Evolutionary conservation across 1,140 invertebrate genomes (phyloP), one percentile per base, ranked within the genome.

Genomic region (Bombus soroeensis): DNA sequence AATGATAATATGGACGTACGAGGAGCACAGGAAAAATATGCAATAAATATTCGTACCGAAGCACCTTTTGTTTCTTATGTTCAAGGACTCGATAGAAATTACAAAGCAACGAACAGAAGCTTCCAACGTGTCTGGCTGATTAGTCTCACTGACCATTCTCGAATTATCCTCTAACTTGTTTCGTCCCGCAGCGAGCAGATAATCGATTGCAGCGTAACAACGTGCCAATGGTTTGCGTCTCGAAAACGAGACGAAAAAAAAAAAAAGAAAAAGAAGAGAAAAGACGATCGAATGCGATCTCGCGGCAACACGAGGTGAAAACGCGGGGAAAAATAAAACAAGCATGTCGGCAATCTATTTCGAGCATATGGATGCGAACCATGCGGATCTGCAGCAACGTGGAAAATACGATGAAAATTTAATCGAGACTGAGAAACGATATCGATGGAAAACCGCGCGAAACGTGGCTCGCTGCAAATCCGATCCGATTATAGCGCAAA

Each of bases 401-500:
- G 15, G 32, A 47, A 28, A 66, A 25, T 41, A 37, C 6, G n/a
- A 4, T 83, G 81, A 76, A 83, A 83, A 66, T 83, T 83, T 83
- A 22, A 76, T 76, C 59, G 34, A n/a, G 1, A 34, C 28, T 18
- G 53, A 25, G 57, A 28, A 43, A 59, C 80, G 12, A 10, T 62
- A 73, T 73, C 53, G 37, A 22, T 12, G n/a, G 39, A 32, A 72
- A 81, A 81, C 28, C 43, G 34, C 28, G 10, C 34, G 79, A 71
- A 71, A 39, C 37, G 25, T 22, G 4, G 66, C 41, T 25, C 47
- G 5, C 10, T 9, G 70, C 12, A 43, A 81, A 83, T 75, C 32
- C 32, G 13, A 70, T 70, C 72, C 81, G 72, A 83, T 76, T 76
- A 83, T 47, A 76, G 37, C 32, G 32, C 22, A 32, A 37, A 68